Evolutionary conservation across 2,888 invertebrate species (phyloP).

Genomic region (Cryptocephalus moraei): DNA sequence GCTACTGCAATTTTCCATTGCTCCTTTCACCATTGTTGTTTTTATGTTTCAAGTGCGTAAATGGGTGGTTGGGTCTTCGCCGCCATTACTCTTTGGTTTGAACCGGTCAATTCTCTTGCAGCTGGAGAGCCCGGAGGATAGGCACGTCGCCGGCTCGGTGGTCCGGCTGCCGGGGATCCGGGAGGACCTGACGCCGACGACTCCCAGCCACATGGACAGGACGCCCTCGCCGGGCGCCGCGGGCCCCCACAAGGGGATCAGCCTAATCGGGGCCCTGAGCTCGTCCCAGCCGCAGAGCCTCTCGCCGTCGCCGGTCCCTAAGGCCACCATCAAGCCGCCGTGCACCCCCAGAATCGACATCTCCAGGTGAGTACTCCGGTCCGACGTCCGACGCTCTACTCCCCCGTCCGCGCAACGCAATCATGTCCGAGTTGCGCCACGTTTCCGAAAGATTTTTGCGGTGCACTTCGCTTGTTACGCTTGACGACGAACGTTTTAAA

Average conservation of each 20-base stretch:
- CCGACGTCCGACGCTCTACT: no score
- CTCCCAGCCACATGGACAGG: conserved; percentile 10
- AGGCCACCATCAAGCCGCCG: conserved; percentile 42
- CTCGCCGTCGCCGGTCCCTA: conserved; percentile 23
- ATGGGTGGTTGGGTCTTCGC: no score
- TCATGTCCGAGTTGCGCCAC: no score
- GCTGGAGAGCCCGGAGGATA: conserved; percentile 49
- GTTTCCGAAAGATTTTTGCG: no score
- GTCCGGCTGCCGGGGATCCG: conserved; percentile 47
- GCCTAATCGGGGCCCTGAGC: conserved; percentile 24
- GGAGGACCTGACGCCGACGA: conserved; percentile 38
- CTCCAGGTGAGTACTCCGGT: conserved; percentile 41
- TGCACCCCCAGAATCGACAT: conserved; percentile 80
- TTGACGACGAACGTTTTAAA: no score
- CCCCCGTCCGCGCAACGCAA: no score
- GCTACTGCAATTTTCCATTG: no score
- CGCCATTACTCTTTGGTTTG: no score
- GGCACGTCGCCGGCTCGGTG: conserved; percentile 37
- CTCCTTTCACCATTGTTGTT: no score
- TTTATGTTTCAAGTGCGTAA: no score
- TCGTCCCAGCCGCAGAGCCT: conserved; percentile 4
- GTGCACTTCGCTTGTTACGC: no score
- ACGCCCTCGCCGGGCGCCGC: conserved; percentile 11
- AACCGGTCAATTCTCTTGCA: conserved; percentile 23
- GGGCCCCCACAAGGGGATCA: conserved; percentile 24